phyloP scores from a whole-genome alignment of 2,113 vertebrate genomes.

The Maylandia zebra region DNA sequence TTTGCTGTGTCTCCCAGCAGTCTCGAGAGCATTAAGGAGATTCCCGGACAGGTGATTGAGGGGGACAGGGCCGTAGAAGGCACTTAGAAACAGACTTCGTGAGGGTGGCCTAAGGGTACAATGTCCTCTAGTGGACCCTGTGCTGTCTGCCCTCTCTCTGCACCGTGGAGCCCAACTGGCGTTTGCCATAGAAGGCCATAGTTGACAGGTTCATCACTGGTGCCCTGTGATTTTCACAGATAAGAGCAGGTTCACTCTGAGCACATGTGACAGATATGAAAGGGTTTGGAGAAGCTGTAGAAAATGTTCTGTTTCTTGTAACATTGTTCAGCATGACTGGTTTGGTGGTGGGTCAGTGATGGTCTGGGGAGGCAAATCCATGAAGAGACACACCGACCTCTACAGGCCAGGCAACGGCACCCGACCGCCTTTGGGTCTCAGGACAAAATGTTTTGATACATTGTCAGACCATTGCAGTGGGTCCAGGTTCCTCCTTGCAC shows the following conservation, averaged over 20 bases:
- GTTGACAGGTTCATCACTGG: not conserved
- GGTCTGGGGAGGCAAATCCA: not conserved
- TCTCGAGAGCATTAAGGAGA: not conserved
- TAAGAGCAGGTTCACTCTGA: not conserved
- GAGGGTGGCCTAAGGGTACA: not conserved
- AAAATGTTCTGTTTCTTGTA: not conserved
- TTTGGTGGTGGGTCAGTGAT: not conserved
- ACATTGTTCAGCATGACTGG: not conserved
- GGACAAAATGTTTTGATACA: not conserved
- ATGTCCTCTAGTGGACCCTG: not conserved
- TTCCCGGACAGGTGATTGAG: not conserved
- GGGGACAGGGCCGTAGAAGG: not conserved
- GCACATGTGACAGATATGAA: not conserved
- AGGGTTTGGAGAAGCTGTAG: not conserved
- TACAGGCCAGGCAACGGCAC: not conserved
- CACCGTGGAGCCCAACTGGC: not conserved
- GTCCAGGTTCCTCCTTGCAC: not conserved
- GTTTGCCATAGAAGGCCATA: not conserved
- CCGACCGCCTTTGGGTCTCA: not conserved
- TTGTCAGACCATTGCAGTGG: not conserved
- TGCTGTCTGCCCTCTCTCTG: not conserved
- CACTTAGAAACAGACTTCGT: not conserved
- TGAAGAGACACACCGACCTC: not conserved
- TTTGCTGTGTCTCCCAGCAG: not conserved
- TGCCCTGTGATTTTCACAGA: not conserved